Percentiles rank a stretch among this genome's conserved stretches.
Evolutionary conservation across 2,888 invertebrate species (phyloP).

Genomic region (Euphydryas editha): DNA sequence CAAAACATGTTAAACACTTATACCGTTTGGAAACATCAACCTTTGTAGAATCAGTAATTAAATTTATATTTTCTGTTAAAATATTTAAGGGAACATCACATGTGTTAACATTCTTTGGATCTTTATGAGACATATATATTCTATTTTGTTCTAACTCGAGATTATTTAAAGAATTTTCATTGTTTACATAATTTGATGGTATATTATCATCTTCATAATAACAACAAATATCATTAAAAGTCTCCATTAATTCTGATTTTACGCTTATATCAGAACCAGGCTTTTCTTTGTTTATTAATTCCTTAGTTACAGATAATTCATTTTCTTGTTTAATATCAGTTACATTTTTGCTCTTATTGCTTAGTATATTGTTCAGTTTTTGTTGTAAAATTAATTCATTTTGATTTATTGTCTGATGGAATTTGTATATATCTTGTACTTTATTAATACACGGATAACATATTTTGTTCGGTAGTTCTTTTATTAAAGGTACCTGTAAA

Average conservation of each 20-base stretch:
- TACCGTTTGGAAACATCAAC: slow-evolving; percentile 19
- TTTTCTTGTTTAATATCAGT: slow-evolving; percentile 18
- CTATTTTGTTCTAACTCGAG: not conserved
- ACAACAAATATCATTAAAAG: slow-evolving; percentile 12
- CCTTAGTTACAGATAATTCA: slow-evolving; percentile 13
- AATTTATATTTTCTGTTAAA: slow-evolving; percentile 15
- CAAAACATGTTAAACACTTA: slow-evolving; percentile 34
- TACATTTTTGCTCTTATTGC: not conserved
- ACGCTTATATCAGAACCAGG: not conserved
- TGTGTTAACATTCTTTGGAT: not conserved
- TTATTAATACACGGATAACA: slow-evolving; percentile 54
- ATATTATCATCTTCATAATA: not conserved
- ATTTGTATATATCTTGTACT: slow-evolving; percentile 52
- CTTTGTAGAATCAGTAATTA: not conserved
- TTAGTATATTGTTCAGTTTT: slow-evolving; percentile 32
- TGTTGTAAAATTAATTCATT: slow-evolving; percentile 53
- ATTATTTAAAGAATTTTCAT: slow-evolving; percentile 17
- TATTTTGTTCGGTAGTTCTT: slow-evolving; percentile 53
- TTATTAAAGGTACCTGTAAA: slow-evolving; percentile 54
- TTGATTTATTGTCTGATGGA: slow-evolving; percentile 48
- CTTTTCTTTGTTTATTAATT: not conserved
- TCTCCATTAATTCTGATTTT: slow-evolving; percentile 16
- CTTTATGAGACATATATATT: not conserved
- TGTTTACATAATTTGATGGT: slow-evolving; percentile 1
- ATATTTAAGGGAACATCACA: slow-evolving; percentile 13